Percentiles rank a stretch among this genome's conserved stretches.
These are phyloP conservation scores for Brachyhypopomus gauderio DNA, from an alignment of 2,113 vertebrate species.

Conservation along the genomic window DNA sequence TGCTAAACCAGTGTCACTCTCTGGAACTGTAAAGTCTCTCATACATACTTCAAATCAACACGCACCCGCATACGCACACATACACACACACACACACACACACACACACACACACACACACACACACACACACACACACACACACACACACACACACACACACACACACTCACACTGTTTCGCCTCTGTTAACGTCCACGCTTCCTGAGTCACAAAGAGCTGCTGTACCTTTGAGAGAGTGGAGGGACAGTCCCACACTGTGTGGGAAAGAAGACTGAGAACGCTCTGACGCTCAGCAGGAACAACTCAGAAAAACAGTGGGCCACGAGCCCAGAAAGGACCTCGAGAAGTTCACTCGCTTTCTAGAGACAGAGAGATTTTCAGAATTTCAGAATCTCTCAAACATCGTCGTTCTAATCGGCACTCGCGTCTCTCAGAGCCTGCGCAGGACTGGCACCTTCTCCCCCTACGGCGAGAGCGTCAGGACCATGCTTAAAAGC, in stretches of 20 bases:
- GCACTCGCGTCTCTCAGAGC: neutral
- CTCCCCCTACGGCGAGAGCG: slow-evolving; percentile 20
- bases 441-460: slow-evolving; percentile 27
- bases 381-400: neutral
- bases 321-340: neutral
- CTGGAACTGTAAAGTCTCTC: slow-evolving; percentile 74
- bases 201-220: slow-evolving; percentile 67
- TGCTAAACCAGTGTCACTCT: slow-evolving; percentile 72
- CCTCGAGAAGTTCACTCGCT: neutral
- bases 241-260: slow-evolving; percentile 50
- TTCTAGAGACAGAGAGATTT: neutral
- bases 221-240: slow-evolving; percentile 53
- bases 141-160: slow-evolving; percentile 51
- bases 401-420: neutral
- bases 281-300: slow-evolving; percentile 28
- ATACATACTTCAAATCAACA: slow-evolving; percentile 44
- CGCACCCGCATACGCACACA: slow-evolving; percentile 28
- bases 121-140: slow-evolving; percentile 39
- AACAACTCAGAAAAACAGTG: neutral
- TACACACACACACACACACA: slow-evolving; percentile 57
- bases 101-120: slow-evolving; percentile 56
- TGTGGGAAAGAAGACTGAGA: slow-evolving; percentile 40
- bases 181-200: slow-evolving; percentile 54
- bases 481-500: slow-evolving; percentile 70
- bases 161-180: slow-evolving; percentile 50